phyloP scores from a whole-genome alignment of 2,113 vertebrate species.

The Oryzias melastigma region DNA sequence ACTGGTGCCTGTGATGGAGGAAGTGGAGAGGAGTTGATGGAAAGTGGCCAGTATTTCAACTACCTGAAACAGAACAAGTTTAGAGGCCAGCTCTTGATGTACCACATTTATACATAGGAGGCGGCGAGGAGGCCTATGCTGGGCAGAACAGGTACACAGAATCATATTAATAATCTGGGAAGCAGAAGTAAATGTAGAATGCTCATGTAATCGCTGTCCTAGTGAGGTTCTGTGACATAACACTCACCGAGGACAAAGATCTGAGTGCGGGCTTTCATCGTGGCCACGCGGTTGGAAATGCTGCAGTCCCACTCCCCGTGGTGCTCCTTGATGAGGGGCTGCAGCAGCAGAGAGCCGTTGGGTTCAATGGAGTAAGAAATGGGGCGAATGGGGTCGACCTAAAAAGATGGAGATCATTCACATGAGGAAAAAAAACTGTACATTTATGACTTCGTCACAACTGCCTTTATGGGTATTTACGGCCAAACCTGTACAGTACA shows the following conservation, averaged over 20 bases:
- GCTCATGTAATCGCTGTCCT: constrained; percentile 23
- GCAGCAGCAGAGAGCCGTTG: constrained; percentile 85
- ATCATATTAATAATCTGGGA: constrained; percentile 7
- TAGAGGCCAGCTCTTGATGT: constrained; percentile 43
- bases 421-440: not conserved
- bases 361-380: constrained; percentile 70
- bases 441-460: too few relatives aligned
- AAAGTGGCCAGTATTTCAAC: constrained; percentile 52
- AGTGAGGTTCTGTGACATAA: not conserved
- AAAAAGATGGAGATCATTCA: constrained; percentile 2
- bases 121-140: constrained; percentile 36
- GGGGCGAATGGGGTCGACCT: constrained; percentile 77
- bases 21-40: constrained; percentile 51
- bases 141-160: constrained; percentile 10
- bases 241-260: constrained; percentile 87
- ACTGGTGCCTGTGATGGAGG: constrained; percentile 85
- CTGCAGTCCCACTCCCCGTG: constrained; percentile 89
- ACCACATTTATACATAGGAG: constrained; percentile 43
- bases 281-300: constrained; percentile 82
- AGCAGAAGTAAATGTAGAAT: not conserved
- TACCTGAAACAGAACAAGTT: constrained; percentile 31
- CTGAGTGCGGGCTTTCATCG: constrained; percentile 70
- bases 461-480: too few relatives aligned
- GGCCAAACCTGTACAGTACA: too few relatives aligned
- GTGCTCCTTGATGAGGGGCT: constrained; percentile 86